A percentile compares a stretch with the other conserved stretches of the same genome.
phyloP scores from a whole-genome alignment of 1,140 invertebrate species.

The Hormaphis cornu region DNA sequence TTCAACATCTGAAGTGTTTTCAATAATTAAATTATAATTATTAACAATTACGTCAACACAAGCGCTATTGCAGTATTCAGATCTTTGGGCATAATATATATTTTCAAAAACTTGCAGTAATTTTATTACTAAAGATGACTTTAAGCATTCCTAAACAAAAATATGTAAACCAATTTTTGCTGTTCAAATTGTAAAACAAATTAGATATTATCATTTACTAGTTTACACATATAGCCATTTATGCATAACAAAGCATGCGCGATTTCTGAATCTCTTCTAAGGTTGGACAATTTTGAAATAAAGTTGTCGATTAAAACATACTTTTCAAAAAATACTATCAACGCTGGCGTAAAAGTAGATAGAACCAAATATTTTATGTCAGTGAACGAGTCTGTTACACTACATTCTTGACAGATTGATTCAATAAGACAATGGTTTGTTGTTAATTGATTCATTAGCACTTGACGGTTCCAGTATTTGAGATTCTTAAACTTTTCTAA shows the following conservation, averaged over 20 bases:
- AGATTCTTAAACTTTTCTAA: not conserved
- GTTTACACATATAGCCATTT: not conserved
- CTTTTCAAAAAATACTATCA: not conserved
- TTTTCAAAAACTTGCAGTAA: not conserved
- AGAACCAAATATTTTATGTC: constrained; percentile 6
- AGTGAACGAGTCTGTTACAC: not conserved
- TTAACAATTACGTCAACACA: not conserved
- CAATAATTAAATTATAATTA: constrained; percentile 5
- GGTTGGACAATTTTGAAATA: not conserved
- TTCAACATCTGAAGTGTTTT: not conserved
- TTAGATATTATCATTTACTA: not conserved
- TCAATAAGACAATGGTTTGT: not conserved
- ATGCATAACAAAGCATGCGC: constrained; percentile 1
- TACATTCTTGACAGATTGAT: not conserved
- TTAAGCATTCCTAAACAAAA: not conserved
- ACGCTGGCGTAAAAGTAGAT: not conserved
- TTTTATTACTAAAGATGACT: not conserved
- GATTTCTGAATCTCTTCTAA: not conserved
- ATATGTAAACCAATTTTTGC: not conserved
- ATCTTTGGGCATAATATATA: not conserved
- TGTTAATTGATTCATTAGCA: not conserved
- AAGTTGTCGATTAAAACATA: constrained; percentile 9
- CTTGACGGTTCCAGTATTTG: not conserved
- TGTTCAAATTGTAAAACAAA: not conserved
- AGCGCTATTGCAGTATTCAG: constrained; percentile 6